A percentile compares a stretch with the other conserved stretches of the same genome.
These are phyloP conservation scores for Helicolenus hilgendorfi DNA, from an alignment of 2,797 vertebrate species.

Conservation along the genomic window DNA sequence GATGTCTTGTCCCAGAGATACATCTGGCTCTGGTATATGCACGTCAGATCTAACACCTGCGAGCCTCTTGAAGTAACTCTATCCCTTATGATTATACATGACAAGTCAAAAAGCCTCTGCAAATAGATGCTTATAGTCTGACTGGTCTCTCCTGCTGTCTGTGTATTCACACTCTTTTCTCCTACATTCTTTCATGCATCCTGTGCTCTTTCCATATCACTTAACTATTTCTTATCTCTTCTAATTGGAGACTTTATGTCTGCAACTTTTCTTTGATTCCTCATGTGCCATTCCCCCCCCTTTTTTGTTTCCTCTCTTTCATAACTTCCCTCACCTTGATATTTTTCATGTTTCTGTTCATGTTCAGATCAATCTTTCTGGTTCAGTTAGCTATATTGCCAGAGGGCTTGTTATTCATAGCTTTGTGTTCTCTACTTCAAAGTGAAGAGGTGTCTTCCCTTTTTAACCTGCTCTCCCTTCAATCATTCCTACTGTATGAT, in stretches of 20 bases:
- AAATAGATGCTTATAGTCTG: conserved; percentile 82
- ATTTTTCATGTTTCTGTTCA: conserved; percentile 73
- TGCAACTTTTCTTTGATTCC: conserved; percentile 85
- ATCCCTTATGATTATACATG: conserved; percentile 87
- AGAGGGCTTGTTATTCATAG: conserved; percentile 66
- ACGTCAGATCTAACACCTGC: conserved; percentile 90
- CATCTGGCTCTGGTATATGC: conserved; percentile 80
- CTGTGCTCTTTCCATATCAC: conserved; percentile 73
- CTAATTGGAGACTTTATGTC: conserved; percentile 84
- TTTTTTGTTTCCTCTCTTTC: conserved; percentile 57
- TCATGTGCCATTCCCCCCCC: neutral
- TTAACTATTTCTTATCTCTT: conserved; percentile 80
- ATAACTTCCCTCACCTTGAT: conserved; percentile 64
- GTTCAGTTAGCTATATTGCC: conserved; percentile 64
- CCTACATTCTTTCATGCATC: conserved; percentile 76
- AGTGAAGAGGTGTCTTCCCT: conserved; percentile 81
- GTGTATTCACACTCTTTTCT: conserved; percentile 42
- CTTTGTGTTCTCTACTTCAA: conserved; percentile 80
- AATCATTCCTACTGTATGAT: conserved; percentile 72
- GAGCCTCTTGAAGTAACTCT: conserved; percentile 85
- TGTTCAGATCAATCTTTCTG: conserved; percentile 75
- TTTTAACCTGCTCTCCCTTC: conserved; percentile 79
- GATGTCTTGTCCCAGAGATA: conserved; percentile 67
- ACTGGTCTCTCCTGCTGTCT: conserved; percentile 48
- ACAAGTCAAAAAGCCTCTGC: conserved; percentile 84